Evolutionary conservation across 2,113 vertebrate genomes (phyloP).

Genomic region (Malurus cyaneus): DNA sequence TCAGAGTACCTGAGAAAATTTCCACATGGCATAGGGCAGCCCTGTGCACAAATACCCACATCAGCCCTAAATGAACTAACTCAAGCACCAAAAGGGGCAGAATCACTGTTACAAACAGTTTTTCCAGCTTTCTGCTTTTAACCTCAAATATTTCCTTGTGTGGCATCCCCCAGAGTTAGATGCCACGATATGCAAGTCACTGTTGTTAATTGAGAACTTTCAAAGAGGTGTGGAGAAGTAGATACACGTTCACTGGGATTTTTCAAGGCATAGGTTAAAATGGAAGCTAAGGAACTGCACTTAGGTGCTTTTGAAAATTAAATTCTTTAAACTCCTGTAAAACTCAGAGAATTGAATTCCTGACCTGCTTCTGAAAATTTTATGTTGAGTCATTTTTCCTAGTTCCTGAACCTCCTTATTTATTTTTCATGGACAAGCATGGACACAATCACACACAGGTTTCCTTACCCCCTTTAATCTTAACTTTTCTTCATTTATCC

Average conservation of each 20-base stretch:
- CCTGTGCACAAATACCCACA: background rate
- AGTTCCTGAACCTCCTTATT: background rate
- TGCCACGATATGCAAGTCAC: background rate
- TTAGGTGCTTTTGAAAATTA: background rate
- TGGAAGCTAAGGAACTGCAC: background rate
- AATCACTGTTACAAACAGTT: background rate
- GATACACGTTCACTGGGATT: background rate
- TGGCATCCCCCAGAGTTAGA: background rate
- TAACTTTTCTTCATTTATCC: background rate
- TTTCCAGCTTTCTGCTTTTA: background rate
- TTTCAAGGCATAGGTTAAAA: background rate
- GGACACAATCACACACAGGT: too few species aligned
- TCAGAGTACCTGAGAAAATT: background rate
- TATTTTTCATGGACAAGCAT: background rate
- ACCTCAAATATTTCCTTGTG: background rate
- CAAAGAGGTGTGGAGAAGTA: background rate
- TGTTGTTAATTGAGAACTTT: background rate
- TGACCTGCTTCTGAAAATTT: background rate
- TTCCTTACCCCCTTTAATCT: background rate
- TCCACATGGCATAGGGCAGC: background rate
- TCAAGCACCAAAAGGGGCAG: background rate
- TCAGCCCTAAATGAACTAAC: background rate
- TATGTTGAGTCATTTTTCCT: background rate
- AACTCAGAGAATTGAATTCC: background rate
- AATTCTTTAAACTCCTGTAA: background rate